These are phyloP conservation scores for Odontamblyopus lacepedii DNA, from an alignment of 2,797 vertebrate species.

Conservation along the genomic window DNA sequence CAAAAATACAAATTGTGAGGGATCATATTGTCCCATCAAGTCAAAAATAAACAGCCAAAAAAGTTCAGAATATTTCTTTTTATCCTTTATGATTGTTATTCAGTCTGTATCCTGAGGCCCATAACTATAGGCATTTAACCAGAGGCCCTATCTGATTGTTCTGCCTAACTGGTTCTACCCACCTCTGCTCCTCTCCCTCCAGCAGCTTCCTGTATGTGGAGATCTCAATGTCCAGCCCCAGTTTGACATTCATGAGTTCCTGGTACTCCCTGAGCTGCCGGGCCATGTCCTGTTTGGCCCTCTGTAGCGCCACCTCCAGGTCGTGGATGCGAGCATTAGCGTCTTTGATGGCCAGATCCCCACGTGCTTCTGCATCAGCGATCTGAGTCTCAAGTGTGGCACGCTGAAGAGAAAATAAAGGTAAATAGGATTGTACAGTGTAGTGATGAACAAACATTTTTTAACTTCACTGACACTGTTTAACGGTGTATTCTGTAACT, in stretches of 20 bases:
- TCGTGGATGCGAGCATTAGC: constrained; percentile 51
- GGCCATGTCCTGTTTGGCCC: constrained; percentile 67
- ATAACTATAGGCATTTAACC: neutral
- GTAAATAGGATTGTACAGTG: neutral
- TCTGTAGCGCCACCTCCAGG: constrained; percentile 64
- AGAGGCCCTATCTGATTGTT: neutral
- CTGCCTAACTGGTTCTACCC: neutral
- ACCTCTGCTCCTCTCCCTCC: constrained; percentile 86
- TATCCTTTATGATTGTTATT: too few species aligned
- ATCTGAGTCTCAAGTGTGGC: constrained; percentile 55
- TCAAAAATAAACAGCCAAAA: neutral
- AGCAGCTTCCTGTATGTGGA: constrained; percentile 81
- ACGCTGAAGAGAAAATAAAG: constrained; percentile 40
- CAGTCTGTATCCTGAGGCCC: neutral
- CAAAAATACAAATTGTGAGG: neutral
- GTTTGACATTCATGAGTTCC: constrained; percentile 82
- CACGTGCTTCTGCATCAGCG: constrained; percentile 49
- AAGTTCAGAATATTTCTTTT: neutral
- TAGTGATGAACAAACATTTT: neutral
- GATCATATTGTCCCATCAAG: neutral
- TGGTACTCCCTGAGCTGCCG: constrained; percentile 80
- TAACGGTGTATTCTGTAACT: too few species aligned
- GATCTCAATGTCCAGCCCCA: constrained; percentile 79
- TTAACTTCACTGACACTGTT: neutral
- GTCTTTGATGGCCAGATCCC: constrained; percentile 46